These are phyloP conservation scores for Ia io DNA, from an alignment of 2,113 vertebrate species.

Conservation along the genomic window DNA sequence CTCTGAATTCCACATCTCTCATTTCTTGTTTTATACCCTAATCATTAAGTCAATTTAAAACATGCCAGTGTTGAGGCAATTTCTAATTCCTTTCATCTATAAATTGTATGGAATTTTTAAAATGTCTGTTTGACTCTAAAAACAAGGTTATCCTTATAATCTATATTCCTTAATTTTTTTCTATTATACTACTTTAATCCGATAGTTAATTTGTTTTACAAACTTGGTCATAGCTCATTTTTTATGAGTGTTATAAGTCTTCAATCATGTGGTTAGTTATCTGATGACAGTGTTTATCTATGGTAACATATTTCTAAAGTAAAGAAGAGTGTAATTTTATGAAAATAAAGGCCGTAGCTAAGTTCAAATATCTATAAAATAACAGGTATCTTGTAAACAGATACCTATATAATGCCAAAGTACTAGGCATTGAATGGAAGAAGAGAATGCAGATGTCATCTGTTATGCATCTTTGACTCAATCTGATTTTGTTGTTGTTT, in stretches of 20 bases:
- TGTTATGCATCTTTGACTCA: background rate
- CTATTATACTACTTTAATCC: background rate
- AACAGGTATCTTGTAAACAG: background rate
- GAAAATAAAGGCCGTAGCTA: background rate
- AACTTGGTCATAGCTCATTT: background rate
- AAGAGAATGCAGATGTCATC: background rate
- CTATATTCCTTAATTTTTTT: background rate
- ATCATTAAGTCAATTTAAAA: background rate
- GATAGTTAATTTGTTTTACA: background rate
- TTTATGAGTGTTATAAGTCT: background rate
- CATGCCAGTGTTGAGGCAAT: background rate
- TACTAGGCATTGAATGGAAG: background rate
- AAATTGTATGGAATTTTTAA: background rate
- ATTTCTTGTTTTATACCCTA: background rate
- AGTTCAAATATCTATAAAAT: background rate
- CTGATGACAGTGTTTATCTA: background rate
- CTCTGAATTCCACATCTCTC: background rate
- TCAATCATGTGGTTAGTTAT: background rate
- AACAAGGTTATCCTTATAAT: background rate
- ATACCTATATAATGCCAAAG: background rate
- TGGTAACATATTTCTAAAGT: background rate
- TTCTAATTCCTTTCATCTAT: background rate
- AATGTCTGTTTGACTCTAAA: background rate
- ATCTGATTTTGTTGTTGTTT: background rate
- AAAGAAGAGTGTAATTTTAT: background rate